A percentile compares a stretch with the other conserved stretches of the same genome.
These are phyloP conservation scores for Decapterus maruadsi DNA, from an alignment of 2,797 vertebrate genomes.

Conservation along the genomic window DNA sequence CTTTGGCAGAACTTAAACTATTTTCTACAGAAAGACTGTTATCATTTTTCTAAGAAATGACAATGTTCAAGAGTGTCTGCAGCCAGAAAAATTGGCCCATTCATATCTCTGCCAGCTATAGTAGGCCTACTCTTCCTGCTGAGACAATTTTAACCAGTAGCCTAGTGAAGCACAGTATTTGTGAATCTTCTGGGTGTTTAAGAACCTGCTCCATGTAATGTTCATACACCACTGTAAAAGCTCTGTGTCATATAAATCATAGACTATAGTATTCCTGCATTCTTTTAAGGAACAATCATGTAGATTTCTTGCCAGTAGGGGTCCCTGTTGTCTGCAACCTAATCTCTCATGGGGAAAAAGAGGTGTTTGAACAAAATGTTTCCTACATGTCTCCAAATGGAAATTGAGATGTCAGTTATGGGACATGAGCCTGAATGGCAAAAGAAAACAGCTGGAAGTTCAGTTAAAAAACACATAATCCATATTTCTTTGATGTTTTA, in stretches of 20 bases:
- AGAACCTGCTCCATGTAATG: background rate
- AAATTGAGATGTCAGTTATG: conserved; percentile 1
- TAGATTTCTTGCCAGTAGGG: conserved; percentile 29
- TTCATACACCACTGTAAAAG: background rate
- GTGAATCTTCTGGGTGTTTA: too few species aligned
- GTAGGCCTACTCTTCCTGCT: too few species aligned
- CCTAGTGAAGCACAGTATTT: too few species aligned
- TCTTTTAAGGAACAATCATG: background rate
- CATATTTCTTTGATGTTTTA: background rate
- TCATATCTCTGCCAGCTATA: too few species aligned
- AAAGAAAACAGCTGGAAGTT: background rate
- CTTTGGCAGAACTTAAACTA: too few species aligned
- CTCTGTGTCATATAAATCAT: background rate
- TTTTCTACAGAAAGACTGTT: too few species aligned
- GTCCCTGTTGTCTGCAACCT: conserved; percentile 35
- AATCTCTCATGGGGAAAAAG: background rate
- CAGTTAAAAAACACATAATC: background rate
- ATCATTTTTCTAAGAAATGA: too few species aligned
- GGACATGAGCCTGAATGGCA: background rate
- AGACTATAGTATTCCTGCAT: background rate
- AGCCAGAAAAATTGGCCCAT: too few species aligned
- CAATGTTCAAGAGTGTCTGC: too few species aligned
- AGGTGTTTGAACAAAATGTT: background rate
- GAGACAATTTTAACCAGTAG: too few species aligned
- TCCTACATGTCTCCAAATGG: background rate